Evolutionary conservation across 1,140 invertebrate species (phyloP).

Genomic region (Aphelinus certus): DNA sequence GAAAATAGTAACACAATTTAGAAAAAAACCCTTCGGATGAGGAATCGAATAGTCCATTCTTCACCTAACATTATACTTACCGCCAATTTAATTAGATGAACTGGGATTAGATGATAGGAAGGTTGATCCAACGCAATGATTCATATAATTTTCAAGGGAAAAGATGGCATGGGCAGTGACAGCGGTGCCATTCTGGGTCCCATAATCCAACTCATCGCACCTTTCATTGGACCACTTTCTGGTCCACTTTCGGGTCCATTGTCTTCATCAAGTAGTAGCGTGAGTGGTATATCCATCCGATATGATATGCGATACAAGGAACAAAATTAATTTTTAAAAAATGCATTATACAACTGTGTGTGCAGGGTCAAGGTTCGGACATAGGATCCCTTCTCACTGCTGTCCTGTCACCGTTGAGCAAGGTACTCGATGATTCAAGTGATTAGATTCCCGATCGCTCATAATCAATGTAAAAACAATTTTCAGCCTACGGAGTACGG

Average conservation of each 20-base stretch:
- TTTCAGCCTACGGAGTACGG: constrained; percentile 53
- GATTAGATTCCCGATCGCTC: no score
- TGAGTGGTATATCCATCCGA: constrained; percentile 29
- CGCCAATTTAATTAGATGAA: no score
- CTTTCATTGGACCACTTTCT: constrained; percentile 56
- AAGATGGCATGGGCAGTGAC: constrained; percentile 55
- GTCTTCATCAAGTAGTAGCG: constrained; percentile 53
- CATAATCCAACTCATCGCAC: constrained; percentile 51
- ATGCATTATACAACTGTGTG: background rate
- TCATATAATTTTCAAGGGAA: constrained; percentile 47
- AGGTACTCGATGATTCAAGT: constrained; percentile 44
- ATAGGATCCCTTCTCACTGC: constrained; percentile 44
- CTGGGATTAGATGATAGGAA: no score
- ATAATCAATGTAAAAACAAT: background rate
- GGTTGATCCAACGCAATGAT: no score
- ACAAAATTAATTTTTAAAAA: no score
- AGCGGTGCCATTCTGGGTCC: constrained; percentile 55
- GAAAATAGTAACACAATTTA: no score
- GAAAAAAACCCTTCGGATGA: no score
- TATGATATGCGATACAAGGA: no score
- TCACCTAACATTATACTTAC: no score
- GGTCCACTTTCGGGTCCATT: constrained; percentile 57
- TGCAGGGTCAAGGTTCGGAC: constrained; percentile 54
- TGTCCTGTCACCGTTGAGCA: constrained; percentile 49
- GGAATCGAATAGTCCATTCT: no score